Evolutionary conservation across 2,888 invertebrate species (phyloP).

Genomic region (Hylaea fasciaria): DNA sequence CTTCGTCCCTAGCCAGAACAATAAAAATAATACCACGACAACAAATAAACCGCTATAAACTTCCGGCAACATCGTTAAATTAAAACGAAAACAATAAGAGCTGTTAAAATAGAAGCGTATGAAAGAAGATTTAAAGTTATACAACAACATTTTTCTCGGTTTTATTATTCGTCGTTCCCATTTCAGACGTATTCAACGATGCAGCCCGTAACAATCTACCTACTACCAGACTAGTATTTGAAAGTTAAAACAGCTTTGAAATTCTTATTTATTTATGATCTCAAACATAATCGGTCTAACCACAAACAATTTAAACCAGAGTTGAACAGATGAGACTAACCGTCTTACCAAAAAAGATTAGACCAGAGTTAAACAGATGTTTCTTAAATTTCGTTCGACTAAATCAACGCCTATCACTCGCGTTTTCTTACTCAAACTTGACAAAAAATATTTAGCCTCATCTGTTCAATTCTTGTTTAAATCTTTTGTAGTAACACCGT

Average conservation of each 20-base stretch:
- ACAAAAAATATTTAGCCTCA: too few relatives aligned
- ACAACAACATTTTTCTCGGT: not conserved
- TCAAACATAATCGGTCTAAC: too few relatives aligned
- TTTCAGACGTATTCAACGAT: not conserved
- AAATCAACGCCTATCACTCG: too few relatives aligned
- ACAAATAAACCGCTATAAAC: constrained; percentile 17
- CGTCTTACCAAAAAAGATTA: too few relatives aligned
- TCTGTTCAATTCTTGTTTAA: too few relatives aligned
- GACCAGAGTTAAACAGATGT: too few relatives aligned
- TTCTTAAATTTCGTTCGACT: too few relatives aligned
- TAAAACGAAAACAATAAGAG: constrained; percentile 24
- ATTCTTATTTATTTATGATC: not conserved
- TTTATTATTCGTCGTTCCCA: not conserved
- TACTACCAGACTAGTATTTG: constrained; percentile 9
- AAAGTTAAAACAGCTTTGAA: constrained; percentile 12
- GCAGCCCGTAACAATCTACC: constrained; percentile 7
- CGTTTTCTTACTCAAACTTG: too few relatives aligned
- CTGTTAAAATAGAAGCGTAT: constrained; percentile 7
- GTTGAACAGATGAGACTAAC: too few relatives aligned
- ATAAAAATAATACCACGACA: constrained; percentile 18
- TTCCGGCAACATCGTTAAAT: constrained; percentile 14
- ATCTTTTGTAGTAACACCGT: too few relatives aligned
- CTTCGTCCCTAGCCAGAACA: not conserved
- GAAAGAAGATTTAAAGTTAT: constrained; percentile 9
- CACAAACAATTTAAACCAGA: too few relatives aligned